Evolutionary conservation across 2,888 invertebrate species (phyloP).

Genomic region (Sinopyrophorus schimmeli): DNA sequence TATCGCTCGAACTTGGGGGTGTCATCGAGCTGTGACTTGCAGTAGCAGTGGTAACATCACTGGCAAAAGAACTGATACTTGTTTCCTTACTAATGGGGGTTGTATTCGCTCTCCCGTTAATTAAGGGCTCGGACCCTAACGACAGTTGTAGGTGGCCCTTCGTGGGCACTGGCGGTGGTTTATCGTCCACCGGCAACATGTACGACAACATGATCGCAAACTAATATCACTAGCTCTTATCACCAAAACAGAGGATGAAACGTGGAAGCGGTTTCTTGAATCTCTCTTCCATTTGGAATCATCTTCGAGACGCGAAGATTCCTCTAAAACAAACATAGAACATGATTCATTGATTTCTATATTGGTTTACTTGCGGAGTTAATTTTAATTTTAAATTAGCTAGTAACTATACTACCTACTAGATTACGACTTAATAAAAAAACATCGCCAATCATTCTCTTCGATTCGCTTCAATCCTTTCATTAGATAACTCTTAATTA

Average conservation of each 20-base stretch:
- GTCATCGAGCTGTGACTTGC: conserved; percentile 59
- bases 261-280: background rate
- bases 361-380: conserved; percentile 13
- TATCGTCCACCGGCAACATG: conserved; percentile 78
- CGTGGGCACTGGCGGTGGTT: conserved; percentile 65
- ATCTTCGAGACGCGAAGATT: conserved; percentile 25
- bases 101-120: conserved; percentile 46
- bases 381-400: conserved; percentile 21
- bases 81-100: conserved; percentile 65
- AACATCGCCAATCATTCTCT: too few relatives aligned
- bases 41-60: conserved; percentile 66
- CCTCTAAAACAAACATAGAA: conserved; percentile 22
- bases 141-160: conserved; percentile 55
- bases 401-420: too few relatives aligned
- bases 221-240: background rate
- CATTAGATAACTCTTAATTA: too few relatives aligned
- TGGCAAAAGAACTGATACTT: conserved; percentile 71
- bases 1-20: conserved; percentile 65
- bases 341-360: conserved; percentile 15
- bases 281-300: conserved; percentile 11
- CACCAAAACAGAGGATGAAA: background rate
- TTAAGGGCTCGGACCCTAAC: conserved; percentile 48
- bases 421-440: too few relatives aligned
- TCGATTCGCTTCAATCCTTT: too few relatives aligned
- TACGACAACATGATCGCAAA: conserved; percentile 69